Evolutionary conservation across 1,140 invertebrate genomes (phyloP).

Genomic region (Hylaeus volcanicus): DNA sequence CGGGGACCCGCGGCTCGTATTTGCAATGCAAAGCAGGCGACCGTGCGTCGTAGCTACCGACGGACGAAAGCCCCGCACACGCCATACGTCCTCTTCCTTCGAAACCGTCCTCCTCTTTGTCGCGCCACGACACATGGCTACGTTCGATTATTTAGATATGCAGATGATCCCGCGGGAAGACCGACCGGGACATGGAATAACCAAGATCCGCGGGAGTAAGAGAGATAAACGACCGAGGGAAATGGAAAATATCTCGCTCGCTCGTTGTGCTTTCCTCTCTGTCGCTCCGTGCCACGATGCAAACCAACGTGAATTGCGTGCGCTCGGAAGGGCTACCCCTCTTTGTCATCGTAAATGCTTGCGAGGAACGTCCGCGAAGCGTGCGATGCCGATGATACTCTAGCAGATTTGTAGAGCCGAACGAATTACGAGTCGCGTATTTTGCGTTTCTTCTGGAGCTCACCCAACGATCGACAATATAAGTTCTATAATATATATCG

Average conservation of each 20-base stretch:
- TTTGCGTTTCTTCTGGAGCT: no score
- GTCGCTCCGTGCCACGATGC: constrained; percentile 9
- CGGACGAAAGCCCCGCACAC: constrained; percentile 70
- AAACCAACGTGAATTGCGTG: constrained; percentile 41
- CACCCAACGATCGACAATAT: no score
- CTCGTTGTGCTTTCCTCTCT: background rate
- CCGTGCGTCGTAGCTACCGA: constrained; percentile 69
- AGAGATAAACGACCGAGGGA: constrained; percentile 6
- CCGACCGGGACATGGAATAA: constrained; percentile 33
- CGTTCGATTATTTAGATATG: constrained; percentile 80
- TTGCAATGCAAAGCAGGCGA: constrained; percentile 79
- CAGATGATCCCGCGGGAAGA: constrained; percentile 70
- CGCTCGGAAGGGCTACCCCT: constrained; percentile 14
- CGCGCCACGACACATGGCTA: constrained; percentile 73
- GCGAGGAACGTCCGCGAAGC: no score
- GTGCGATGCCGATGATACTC: no score
- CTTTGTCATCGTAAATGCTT: no score
- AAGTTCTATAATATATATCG: no score
- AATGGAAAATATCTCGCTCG: constrained; percentile 13
- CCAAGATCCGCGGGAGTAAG: constrained; percentile 1
- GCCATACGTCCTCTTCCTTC: constrained; percentile 72
- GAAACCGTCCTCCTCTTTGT: constrained; percentile 55
- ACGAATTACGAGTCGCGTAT: no score
- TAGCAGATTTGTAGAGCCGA: no score
- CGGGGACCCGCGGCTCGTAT: constrained; percentile 65